Percentiles rank a stretch among this genome's conserved stretches.
Evolutionary conservation across 2,113 vertebrate species (phyloP).

Genomic region (Dicentrarchus labrax): DNA sequence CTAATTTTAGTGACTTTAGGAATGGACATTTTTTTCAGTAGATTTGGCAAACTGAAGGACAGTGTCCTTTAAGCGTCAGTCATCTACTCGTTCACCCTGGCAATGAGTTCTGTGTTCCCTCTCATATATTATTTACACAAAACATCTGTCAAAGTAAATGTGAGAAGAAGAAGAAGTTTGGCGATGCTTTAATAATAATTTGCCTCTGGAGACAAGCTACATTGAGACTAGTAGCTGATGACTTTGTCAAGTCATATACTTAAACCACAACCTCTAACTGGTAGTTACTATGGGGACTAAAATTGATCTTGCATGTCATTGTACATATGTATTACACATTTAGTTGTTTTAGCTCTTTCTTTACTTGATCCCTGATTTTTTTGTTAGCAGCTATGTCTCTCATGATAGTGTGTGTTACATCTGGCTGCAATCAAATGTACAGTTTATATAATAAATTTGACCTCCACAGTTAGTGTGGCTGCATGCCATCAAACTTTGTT

Average conservation of each 20-base stretch:
- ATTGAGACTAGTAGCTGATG: not conserved
- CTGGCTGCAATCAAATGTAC: not conserved
- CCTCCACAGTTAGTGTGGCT: not conserved
- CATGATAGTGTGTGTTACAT: not conserved
- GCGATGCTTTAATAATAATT: not conserved
- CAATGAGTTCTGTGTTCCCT: not conserved
- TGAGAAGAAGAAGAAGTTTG: conserved; percentile 27
- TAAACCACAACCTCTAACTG: not conserved
- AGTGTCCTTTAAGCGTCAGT: not conserved
- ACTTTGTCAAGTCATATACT: not conserved
- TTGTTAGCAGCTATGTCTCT: not conserved
- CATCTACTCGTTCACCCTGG: not conserved
- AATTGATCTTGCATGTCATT: not conserved
- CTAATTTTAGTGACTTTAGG: not conserved
- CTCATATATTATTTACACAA: conserved; percentile 43
- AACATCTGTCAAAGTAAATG: conserved; percentile 45
- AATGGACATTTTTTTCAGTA: not conserved
- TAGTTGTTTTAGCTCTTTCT: not conserved
- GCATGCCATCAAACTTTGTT: not conserved
- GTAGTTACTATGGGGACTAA: not conserved
- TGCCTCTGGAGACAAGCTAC: not conserved
- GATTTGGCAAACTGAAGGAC: not conserved
- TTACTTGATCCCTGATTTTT: not conserved
- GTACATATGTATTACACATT: not conserved
- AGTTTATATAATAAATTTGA: not conserved